phyloP scores from a whole-genome alignment of 2,797 vertebrate species.

The Hemibagrus guttatus region DNA sequence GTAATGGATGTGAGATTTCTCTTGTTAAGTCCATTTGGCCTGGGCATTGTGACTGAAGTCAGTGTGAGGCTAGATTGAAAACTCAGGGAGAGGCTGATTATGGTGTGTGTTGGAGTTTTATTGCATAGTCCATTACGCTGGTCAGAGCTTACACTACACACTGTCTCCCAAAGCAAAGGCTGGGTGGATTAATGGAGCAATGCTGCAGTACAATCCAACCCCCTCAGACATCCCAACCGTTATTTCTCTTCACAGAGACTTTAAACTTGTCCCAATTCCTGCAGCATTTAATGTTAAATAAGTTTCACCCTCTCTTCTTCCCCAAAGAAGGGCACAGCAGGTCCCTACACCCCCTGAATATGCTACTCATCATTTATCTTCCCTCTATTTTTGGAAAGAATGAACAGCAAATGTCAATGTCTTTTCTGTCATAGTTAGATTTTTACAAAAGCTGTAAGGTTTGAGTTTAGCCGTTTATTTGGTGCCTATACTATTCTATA shows the following conservation, averaged over 20 bases:
- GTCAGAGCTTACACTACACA: conserved; percentile 67
- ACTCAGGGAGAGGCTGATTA: conserved; percentile 64
- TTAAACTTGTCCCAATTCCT: conserved; percentile 69
- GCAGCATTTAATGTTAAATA: conserved; percentile 75
- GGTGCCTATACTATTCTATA: not conserved
- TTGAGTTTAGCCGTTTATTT: conserved; percentile 10
- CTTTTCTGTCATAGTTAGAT: conserved; percentile 16
- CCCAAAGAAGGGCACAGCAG: conserved; percentile 48
- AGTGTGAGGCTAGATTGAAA: conserved; percentile 61
- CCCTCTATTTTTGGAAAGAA: conserved; percentile 54
- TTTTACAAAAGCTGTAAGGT: conserved; percentile 4
- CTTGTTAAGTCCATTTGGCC: conserved; percentile 64
- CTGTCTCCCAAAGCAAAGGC: conserved; percentile 57
- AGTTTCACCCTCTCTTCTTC: conserved; percentile 60
- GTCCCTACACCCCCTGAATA: conserved; percentile 49
- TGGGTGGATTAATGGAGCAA: conserved; percentile 60
- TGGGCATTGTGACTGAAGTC: conserved; percentile 57
- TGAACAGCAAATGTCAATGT: conserved; percentile 42
- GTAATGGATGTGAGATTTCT: conserved; percentile 72
- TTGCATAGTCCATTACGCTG: conserved; percentile 68
- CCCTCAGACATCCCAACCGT: conserved; percentile 43
- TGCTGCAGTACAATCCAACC: conserved; percentile 39
- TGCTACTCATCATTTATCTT: conserved; percentile 64
- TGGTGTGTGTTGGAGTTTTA: conserved; percentile 58
- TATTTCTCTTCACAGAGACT: conserved; percentile 58